Conservation (phyloP, 2,113 vertebrate species). For the Sciurus niger region DNA sequence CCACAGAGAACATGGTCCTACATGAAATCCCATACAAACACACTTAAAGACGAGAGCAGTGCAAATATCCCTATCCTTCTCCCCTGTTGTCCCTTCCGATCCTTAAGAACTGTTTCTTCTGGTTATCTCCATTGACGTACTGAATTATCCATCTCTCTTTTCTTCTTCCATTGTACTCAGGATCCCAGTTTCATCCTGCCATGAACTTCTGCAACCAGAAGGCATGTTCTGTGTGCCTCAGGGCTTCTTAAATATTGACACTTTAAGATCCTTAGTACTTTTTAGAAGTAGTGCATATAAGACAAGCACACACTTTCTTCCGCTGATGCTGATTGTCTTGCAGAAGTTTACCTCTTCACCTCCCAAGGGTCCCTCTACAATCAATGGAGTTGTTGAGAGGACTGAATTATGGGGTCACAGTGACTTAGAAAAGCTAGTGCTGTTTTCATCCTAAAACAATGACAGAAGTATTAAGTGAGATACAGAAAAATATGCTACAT, state of each 20-base stretch:
- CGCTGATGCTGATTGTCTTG: not conserved
- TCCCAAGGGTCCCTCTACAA: not conserved
- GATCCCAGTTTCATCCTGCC: not conserved
- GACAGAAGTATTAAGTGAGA: not conserved
- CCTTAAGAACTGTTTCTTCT: not conserved
- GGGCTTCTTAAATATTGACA: not conserved
- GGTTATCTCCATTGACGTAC: not conserved
- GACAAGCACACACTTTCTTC: not conserved
- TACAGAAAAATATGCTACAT: not conserved
- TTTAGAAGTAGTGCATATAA: not conserved
- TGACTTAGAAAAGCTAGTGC: not conserved
- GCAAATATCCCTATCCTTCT: not conserved
- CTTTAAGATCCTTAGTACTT: not conserved
- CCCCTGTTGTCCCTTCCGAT: not conserved
- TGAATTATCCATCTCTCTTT: not conserved
- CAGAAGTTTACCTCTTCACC: not conserved
- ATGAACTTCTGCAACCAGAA: not conserved
- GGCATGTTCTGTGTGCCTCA: too few species aligned
- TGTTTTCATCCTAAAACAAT: constrained; percentile 9
- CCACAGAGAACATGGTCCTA: not conserved
- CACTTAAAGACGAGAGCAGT: not conserved
- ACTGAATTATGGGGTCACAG: not conserved
- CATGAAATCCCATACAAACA: not conserved
- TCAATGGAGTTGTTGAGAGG: not conserved
- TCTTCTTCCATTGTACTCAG: not conserved